Evolutionary conservation across 2,113 vertebrate species (phyloP).

Genomic region (Nanorana parkeri): DNA sequence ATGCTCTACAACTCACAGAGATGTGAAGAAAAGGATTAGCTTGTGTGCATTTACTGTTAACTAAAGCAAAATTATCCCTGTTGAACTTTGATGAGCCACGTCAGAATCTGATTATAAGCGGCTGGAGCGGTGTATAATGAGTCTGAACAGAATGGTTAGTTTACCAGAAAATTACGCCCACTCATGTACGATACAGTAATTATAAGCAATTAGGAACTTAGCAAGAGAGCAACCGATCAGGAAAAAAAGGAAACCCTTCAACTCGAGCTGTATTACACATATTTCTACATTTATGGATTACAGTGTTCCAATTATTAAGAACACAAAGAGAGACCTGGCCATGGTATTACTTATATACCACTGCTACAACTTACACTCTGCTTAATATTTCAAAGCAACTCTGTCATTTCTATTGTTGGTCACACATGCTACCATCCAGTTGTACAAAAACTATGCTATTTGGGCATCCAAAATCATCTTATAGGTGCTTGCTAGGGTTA

Average conservation of each 20-base stretch:
- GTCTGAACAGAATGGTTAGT: slow-evolving; percentile 56
- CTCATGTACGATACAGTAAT: slow-evolving; percentile 57
- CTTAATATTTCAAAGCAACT: background rate
- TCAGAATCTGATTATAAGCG: slow-evolving; percentile 54
- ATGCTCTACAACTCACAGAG: background rate
- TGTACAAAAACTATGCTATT: too few species aligned
- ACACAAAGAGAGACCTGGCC: background rate
- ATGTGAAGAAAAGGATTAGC: slow-evolving; percentile 22
- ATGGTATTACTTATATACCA: slow-evolving; percentile 18
- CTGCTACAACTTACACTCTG: background rate
- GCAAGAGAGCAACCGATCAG: slow-evolving; percentile 49
- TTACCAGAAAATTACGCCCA: slow-evolving; percentile 57
- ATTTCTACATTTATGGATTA: slow-evolving; percentile 26
- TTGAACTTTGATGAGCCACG: slow-evolving; percentile 48
- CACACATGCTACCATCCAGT: too few species aligned
- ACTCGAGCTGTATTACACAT: slow-evolving; percentile 29
- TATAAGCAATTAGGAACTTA: slow-evolving; percentile 57
- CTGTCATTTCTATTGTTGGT: too few species aligned
- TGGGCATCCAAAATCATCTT: too few species aligned
- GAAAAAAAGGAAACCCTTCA: slow-evolving; percentile 8
- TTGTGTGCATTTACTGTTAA: slow-evolving; percentile 44
- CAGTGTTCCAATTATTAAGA: slow-evolving; percentile 27
- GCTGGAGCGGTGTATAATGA: slow-evolving; percentile 53
- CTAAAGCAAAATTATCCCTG: slow-evolving; percentile 55
- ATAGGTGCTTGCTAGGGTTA: too few species aligned